Evolutionary conservation across 2,888 invertebrate genomes (phyloP).

Genomic region (Eupithecia centaureata): DNA sequence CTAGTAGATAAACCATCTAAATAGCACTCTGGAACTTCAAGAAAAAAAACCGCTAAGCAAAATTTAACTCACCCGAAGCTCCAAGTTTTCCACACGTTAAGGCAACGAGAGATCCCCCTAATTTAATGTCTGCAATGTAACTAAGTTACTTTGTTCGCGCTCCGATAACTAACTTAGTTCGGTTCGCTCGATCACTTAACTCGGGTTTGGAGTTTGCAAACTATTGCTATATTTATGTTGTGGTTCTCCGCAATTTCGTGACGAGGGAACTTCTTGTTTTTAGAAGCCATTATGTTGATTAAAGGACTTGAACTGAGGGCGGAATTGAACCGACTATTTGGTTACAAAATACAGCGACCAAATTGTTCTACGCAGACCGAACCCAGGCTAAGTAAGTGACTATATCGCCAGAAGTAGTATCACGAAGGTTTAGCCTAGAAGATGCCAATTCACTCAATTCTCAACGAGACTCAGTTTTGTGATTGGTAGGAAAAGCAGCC

Average conservation of each 20-base stretch:
- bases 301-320: neutral
- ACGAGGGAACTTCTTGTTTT: conserved; percentile 19
- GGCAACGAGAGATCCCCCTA: conserved; percentile 33
- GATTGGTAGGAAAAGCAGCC: neutral
- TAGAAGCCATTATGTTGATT: conserved; percentile 14
- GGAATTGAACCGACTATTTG: neutral
- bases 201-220: conserved; percentile 32
- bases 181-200: conserved; percentile 51
- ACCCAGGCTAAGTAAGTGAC: neutral
- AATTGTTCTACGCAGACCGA: neutral
- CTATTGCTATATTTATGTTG: conserved; percentile 30
- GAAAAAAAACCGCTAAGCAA: neutral
- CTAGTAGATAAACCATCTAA: neutral
- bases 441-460: neutral
- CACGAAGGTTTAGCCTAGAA: too few species aligned
- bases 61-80: conserved; percentile 28
- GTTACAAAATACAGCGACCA: neutral
- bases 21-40: neutral
- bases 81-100: conserved; percentile 15
- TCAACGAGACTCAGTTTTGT: neutral
- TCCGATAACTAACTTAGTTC: conserved; percentile 48
- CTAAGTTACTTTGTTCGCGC: conserved; percentile 48
- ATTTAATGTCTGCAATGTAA: conserved; percentile 49
- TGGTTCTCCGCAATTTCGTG: conserved; percentile 13
- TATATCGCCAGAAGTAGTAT: neutral